Base-by-base conservation (phyloP, 2,113 vertebrate genomes). In the Rhinopomastus cyanomelas region DNA sequence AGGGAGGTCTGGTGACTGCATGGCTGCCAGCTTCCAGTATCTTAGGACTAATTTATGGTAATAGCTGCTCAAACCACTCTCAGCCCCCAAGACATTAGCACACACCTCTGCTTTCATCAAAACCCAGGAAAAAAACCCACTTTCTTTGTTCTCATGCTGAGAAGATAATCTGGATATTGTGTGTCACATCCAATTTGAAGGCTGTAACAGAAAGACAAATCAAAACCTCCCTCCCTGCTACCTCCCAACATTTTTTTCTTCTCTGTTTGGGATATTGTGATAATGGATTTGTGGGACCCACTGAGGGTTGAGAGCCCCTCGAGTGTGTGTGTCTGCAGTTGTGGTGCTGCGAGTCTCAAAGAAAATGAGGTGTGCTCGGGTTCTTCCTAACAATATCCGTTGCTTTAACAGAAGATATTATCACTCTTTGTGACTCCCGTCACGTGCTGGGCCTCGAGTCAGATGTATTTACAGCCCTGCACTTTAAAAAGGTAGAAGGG, bases 331-430 rank as follows among this genome's bases (percentile, higher is more conserved):
- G n/a, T 36, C 12, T 76, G 78, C 32, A 26, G 68, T 76, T 26
- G 20, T 49, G 81, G 57, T 66, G 62, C 36, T 32, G 36, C 1
- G 17, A 88, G 32, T 57, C 59, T 78, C 16, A 5, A 90, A 81
- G 81, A 92, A 94, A 93, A 90, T 82, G 81, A 93, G 69, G 51
- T 88, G 55, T 62, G 81, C 78, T 93, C 12, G 72, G 92, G 84
- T 51, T 79, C 90, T 68, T 75, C 49, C 71, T 68, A 44, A 90
- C 91, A 95, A 95, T 96, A 96, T 95, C 91, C 67, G 42, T 62
- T 93, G 55, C 78, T 93, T 81, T 92, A 94, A 94, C 87, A 68
- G 81, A 94, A 93, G 91, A 95, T 95, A 85, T 34, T 95, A 93
- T 93, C 95, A 73, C 66, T 79, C 44, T 72, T 60, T 86, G 87